These are phyloP conservation scores for Drosophila orena DNA, from an alignment of 1,140 invertebrate genomes.

Conservation along the genomic window DNA sequence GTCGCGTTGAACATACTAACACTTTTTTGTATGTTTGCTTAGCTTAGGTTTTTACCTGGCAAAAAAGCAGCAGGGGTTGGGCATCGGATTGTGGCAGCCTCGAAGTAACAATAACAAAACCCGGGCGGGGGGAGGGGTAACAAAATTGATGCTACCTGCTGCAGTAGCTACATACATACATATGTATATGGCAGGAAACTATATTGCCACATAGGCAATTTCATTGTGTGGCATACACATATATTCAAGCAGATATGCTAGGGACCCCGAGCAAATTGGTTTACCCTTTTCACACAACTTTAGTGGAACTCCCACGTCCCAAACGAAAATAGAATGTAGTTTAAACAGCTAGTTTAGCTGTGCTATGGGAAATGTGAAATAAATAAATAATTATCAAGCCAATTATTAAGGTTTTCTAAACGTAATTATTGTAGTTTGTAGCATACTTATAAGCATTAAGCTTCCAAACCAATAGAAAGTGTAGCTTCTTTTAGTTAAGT, in stretches of 20 bases:
- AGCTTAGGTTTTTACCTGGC: conserved; percentile 68
- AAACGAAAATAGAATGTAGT: conserved; percentile 30
- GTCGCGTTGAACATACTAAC: conserved; percentile 75
- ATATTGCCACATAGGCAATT: conserved; percentile 79
- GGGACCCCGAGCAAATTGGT: conserved; percentile 63
- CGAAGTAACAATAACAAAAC: conserved; percentile 74
- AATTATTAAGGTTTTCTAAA: neutral
- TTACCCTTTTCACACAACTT: conserved; percentile 74
- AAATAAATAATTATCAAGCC: neutral
- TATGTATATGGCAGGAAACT: conserved; percentile 46
- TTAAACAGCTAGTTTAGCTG: conserved; percentile 17
- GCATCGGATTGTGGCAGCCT: conserved; percentile 33
- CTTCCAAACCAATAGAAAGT: too few species aligned
- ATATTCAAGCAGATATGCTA: conserved; percentile 49
- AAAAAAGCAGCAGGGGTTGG: conserved; percentile 31
- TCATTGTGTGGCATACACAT: conserved; percentile 61
- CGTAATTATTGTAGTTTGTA: too few species aligned
- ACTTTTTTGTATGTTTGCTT: conserved; percentile 73
- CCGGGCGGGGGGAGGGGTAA: conserved; percentile 8
- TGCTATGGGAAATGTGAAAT: too few species aligned
- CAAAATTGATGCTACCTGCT: conserved; percentile 11
- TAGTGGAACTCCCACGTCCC: conserved; percentile 35
- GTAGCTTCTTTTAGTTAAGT: too few species aligned
- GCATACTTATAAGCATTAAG: too few species aligned
- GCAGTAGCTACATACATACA: too few species aligned